A percentile compares a stretch with the other conserved stretches of the same genome.
Evolutionary conservation across 2,113 vertebrate genomes (phyloP).

Genomic region (Menura novaehollandiae): DNA sequence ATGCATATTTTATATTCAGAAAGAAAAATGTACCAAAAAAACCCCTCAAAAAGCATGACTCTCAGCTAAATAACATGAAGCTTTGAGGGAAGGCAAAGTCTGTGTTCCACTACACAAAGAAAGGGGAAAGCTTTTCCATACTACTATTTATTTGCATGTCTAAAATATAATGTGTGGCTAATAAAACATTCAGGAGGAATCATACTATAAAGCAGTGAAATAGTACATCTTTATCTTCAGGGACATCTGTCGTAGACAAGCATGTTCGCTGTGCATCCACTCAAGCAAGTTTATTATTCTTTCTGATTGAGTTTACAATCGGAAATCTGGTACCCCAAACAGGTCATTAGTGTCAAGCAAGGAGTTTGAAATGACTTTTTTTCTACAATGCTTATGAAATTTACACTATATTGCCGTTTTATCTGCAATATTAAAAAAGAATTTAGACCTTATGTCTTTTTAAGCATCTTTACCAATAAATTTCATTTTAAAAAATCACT

Average conservation of each 20-base stretch:
- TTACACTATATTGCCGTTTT: neutral
- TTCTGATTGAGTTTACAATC: neutral
- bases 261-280: neutral
- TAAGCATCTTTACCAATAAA: neutral
- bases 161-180: neutral
- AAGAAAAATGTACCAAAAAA: neutral
- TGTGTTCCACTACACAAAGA: neutral
- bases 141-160: neutral
- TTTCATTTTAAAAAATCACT: neutral
- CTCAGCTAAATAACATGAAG: neutral
- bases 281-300: neutral
- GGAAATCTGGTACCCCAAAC: neutral
- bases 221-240: neutral
- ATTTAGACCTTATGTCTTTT: neutral
- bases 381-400: neutral
- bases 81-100: neutral
- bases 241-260: neutral
- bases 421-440: neutral
- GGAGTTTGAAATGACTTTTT: neutral
- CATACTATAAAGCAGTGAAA: neutral
- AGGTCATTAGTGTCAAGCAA: neutral
- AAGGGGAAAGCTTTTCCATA: neutral
- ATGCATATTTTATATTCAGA: neutral
- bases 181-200: constrained; percentile 3
- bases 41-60: neutral